A percentile compares a stretch with the other conserved stretches of the same genome.
phyloP scores from a whole-genome alignment of 2,113 vertebrate species.

The Zosterops lateralis region DNA sequence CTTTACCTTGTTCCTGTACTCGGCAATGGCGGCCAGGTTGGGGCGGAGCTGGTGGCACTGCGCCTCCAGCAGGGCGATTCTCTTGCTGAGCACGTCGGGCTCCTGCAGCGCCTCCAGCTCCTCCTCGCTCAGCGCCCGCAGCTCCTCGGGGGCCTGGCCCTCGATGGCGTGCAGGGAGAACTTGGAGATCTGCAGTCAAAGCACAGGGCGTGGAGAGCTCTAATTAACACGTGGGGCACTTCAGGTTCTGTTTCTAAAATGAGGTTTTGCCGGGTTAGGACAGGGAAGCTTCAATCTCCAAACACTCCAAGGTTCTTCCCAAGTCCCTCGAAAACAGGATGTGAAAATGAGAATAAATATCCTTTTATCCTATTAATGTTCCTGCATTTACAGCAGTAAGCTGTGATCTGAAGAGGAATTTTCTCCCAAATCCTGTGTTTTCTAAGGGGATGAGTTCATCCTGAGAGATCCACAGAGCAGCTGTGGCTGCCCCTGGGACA shows the following conservation, averaged over 20 bases:
- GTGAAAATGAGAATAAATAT: background rate
- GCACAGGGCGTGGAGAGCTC: background rate
- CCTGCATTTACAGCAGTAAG: background rate
- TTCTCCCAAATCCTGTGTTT: background rate
- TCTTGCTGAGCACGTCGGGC: conserved; percentile 81
- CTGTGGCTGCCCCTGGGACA: background rate
- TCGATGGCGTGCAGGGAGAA: conserved; percentile 84
- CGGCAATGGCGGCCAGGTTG: conserved; percentile 88
- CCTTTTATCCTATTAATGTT: background rate
- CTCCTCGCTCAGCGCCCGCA: conserved; percentile 72
- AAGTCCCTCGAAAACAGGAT: background rate
- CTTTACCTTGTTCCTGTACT: conserved; percentile 89
- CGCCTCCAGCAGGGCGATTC: conserved; percentile 87
- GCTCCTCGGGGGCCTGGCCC: conserved; percentile 73
- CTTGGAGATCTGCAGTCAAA: conserved; percentile 79
- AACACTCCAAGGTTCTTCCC: background rate
- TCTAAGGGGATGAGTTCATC: no score
- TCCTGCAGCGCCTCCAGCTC: conserved; percentile 80
- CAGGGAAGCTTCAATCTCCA: background rate
- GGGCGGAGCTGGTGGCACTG: conserved; percentile 85
- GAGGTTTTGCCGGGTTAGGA: fast-evolving
- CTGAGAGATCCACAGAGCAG: background rate
- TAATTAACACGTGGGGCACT: background rate
- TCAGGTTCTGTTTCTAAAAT: background rate
- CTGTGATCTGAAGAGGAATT: background rate